Evolutionary conservation across 2,113 vertebrate genomes (phyloP), one percentile per base, ranked within the genome.

Genomic region (Pyxicephalus adspersus): DNA sequence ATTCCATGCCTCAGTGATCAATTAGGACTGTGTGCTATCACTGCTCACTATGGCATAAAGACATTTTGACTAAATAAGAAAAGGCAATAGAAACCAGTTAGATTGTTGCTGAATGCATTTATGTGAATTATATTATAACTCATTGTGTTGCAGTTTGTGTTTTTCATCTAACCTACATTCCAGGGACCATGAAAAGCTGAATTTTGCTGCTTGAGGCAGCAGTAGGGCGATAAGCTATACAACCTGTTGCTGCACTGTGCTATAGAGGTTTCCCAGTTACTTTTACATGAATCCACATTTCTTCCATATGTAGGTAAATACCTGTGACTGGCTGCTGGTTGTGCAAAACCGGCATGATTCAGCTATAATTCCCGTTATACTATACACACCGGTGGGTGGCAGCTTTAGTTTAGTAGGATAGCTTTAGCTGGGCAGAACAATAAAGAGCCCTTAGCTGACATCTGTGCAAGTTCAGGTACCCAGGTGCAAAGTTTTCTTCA

Each of bases 31-130:
- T 72, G 54, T 26, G 45, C 31, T 28, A 45, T 70, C 66, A 50
- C 23, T 55, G 63, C 50, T 64, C 64, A 67, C 50, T 57, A 23
- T 38, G 54, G 64, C 76, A 78, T 66, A 38, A 64, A 78, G 57
- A 22, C 29, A 31, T 66, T n/a, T 66, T 54, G n/a, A 34, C 45
- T 31, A 57, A 67, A 78, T 38, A 18, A 78, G 22, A 78, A 78
- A 64, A 78, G 76, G 61, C 58, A 76, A 51, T 25, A 26, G 57
- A 63, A 51, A 20, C 57, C 73, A 5, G 18, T 51, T 63, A 76
- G 23, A 63, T 76, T 63, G 31, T 28, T 16, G 5, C 15, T 9
- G 57, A 51, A 63, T 63, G 38, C 45, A 60, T 76, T 38, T 63
- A n/a, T 50, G 31, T 50, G 31, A 50, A 50, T 26, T 50, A 16